Percentiles rank a stretch among this genome's conserved stretches.
phyloP scores from a whole-genome alignment of 2,888 invertebrate genomes.

The Epistrophella euchroma region DNA sequence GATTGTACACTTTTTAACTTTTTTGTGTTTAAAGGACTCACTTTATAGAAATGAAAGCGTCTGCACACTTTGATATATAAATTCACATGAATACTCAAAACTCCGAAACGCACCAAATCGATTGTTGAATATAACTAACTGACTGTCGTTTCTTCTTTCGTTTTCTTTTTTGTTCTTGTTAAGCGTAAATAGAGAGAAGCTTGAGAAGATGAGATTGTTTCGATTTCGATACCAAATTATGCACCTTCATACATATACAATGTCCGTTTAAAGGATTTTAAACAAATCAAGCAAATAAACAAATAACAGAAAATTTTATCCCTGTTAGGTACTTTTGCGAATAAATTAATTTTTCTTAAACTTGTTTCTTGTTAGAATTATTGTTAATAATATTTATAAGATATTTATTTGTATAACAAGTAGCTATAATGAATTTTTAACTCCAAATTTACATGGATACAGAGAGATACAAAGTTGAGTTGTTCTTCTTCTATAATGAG shows the following conservation, averaged over 20 bases:
- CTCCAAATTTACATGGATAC: conserved; percentile 23
- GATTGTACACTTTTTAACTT: neutral
- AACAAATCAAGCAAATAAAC: neutral
- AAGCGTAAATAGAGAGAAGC: conserved; percentile 8
- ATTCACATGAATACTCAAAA: conserved; percentile 28
- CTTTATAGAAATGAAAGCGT: conserved; percentile 26
- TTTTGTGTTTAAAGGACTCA: conserved; percentile 9
- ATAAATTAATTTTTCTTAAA: neutral
- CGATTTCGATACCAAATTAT: neutral
- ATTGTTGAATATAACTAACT: conserved; percentile 58
- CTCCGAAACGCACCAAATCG: conserved; percentile 60
- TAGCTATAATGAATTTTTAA: neutral
- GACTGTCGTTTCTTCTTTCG: conserved; percentile 1
- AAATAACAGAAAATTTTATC: neutral
- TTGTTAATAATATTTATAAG: neutral
- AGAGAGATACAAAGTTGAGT: neutral
- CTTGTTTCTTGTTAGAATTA: neutral
- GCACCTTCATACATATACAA: too few relatives aligned
- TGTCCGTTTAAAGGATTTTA: neutral
- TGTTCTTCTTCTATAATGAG: conserved; percentile 16
- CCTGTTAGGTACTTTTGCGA: neutral
- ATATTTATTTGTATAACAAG: conserved; percentile 13
- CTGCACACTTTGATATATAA: conserved; percentile 40
- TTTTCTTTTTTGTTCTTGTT: neutral
- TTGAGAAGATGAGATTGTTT: neutral